A percentile compares a stretch with the other conserved stretches of the same genome.
phyloP scores from a whole-genome alignment of 2,888 invertebrate species.

The Bruchidius siliquastri region DNA sequence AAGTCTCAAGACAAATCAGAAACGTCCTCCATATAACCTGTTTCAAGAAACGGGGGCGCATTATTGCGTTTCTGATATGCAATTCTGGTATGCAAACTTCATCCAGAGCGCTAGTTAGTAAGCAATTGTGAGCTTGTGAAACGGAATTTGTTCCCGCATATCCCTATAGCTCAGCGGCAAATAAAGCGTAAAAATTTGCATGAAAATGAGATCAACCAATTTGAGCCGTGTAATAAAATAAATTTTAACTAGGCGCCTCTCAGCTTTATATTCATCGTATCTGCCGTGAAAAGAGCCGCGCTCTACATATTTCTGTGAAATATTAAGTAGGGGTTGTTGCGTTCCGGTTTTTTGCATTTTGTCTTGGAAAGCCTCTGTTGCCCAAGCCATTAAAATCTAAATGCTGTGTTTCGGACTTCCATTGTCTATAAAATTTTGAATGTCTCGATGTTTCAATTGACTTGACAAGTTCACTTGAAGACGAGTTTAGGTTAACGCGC shows the following conservation, averaged over 20 bases:
- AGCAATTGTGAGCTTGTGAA: background rate
- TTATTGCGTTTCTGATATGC: background rate
- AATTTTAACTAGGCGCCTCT: conserved; percentile 11
- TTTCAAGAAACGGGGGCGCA: background rate
- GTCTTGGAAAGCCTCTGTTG: too few relatives aligned
- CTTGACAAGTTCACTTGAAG: too few relatives aligned
- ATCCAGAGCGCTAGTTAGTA: background rate
- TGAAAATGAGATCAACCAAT: conserved; percentile 17
- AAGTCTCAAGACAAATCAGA: background rate
- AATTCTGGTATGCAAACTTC: background rate
- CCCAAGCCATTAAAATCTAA: too few relatives aligned
- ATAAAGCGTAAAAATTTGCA: conserved; percentile 10
- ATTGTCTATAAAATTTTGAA: too few relatives aligned
- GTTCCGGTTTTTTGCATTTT: background rate
- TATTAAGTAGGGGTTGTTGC: background rate
- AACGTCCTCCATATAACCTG: background rate
- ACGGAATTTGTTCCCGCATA: background rate
- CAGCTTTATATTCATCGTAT: conserved; percentile 12
- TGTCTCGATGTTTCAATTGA: too few relatives aligned
- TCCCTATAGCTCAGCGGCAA: background rate
- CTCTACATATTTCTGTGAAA: background rate
- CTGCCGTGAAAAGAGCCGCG: background rate
- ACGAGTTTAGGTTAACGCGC: too few relatives aligned
- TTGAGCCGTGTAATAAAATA: conserved; percentile 15
- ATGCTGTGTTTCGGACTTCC: too few relatives aligned